Evolutionary conservation across 1,140 invertebrate genomes (phyloP), one percentile per base, ranked within the genome.

Genomic region (Drosophila teissieri): DNA sequence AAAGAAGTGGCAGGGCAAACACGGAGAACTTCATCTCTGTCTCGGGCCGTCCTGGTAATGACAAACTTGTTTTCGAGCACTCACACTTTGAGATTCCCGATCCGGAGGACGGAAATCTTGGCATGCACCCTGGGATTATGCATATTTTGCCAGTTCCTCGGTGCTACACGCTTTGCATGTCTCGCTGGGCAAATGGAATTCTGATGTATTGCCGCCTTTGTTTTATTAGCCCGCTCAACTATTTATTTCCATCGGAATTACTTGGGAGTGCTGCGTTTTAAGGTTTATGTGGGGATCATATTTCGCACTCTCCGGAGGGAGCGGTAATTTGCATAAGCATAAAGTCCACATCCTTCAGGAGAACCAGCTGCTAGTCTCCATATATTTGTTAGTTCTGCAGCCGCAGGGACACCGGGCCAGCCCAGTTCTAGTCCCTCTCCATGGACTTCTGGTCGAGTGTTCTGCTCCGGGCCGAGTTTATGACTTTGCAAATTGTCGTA

Each of bases 311-410:
- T 77, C 83, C 79, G 79, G 79, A 73, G 67, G 76, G 45, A 53
- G 55, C 68, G 85, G 58, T 82, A 73, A 86, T 86, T 88, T 86
- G 81, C 83, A 86, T 86, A 86, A 88, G 81, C 79, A 86, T 86
- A 86, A 86, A 86, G 83, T 83, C 83, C 69, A 78, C 64, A 70
- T 69, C 63, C 67, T 70, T 51, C 51, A 56, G 64, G 49, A 70
- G 48, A 17, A 44, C 42, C 67, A 70, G 67, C 67, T 70, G 67
- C 24, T 42, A 70, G 49, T 24, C 48, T 49, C 51, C 67, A 65
- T 70, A 70, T 49, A 51, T 57, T 48, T 70, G 67, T 70, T 70
- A 70, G 67, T 64, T 52, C 51, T 19, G 51, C 60, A 70, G 51
- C 67, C 67, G 36, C 67, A 70, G 31, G 64, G 51, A 60, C 67